Base-by-base conservation (phyloP, 2,888 invertebrate species). In the Cloeon dipterum region DNA sequence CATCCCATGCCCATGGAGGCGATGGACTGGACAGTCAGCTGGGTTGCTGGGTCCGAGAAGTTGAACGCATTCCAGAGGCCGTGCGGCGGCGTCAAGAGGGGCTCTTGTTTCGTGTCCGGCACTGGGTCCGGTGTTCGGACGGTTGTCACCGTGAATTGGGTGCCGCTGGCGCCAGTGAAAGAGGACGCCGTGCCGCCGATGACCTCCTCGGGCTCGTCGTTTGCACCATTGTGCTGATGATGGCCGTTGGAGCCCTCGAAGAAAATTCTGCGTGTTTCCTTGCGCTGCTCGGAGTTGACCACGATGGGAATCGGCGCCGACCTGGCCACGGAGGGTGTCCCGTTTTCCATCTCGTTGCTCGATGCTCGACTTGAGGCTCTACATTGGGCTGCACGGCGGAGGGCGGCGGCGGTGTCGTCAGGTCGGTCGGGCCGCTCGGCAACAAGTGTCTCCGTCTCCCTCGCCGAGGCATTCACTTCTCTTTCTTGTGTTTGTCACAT, bases 1-100 rank as follows among this genome's bases (percentile, higher is more conserved):
- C 82, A 83, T 21, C 85, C 85, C 70, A 85, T 75, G 32, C 46
- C 45, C 13, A 45, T 40, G 21, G 46, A 43, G 16, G 42, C 43
- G 32, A 41, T 39, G 14, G 42, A 42, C 25, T 40, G 40, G 10
- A 43, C 43, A 5, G 42, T 42, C 35, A 42, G 34, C 36, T 46
- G 45, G 26, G 43, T 39, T 33, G 39, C 35, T 1, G 46, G 46
- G 36, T 46, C 46, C 1, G 45, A 45, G 14, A 44, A 37, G 5
- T 43, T 36, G 26, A 44, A 44, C 8, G 43, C 44, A 36, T 44
- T 44, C 44, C 44, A 44, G 16, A 29, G n/a, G n/a, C 29, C 29
- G 16, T 10, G n/a, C 16, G 38, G 32, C 4, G 44, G 44, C 14
- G 43, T 40, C 16, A 40, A 35, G 20, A 43, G 41, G 3, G 29